Percentiles rank a stretch among this genome's conserved stretches.
These are phyloP conservation scores for Meteorus cinctellus DNA, from an alignment of 2,888 invertebrate genomes.

Conservation along the genomic window DNA sequence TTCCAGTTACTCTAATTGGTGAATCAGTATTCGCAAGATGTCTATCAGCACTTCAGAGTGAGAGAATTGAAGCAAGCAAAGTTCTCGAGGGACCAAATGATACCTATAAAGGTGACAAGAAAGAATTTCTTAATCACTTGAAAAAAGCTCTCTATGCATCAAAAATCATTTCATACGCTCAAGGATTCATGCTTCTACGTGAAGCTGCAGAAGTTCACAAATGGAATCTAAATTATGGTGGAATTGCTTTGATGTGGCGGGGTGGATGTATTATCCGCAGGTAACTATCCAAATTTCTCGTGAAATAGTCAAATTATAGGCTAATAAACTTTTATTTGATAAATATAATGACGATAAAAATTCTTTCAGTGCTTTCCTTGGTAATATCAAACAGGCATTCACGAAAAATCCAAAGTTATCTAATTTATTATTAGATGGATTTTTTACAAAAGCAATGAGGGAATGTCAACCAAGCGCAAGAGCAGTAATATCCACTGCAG, in stretches of 20 bases:
- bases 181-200: conserved; percentile 96
- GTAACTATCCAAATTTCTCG: conserved; percentile 68
- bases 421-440: conserved; percentile 93
- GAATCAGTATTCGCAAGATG: conserved; percentile 98
- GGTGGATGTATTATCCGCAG: conserved; percentile 99
- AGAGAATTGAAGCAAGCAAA: conserved; percentile 88
- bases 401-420: conserved; percentile 89
- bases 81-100: conserved; percentile 81
- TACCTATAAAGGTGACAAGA: conserved; percentile 82
- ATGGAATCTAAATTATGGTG: conserved; percentile 98
- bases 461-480: conserved; percentile 90
- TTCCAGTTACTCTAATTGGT: conserved; percentile 98
- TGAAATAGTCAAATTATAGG: too few species aligned
- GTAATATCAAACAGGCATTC: conserved; percentile 94
- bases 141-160: conserved; percentile 95
- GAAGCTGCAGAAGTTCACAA: conserved; percentile 93
- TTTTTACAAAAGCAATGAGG: conserved; percentile 90
- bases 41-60: conserved; percentile 92
- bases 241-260: conserved; percentile 99
- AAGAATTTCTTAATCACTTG: conserved; percentile 87
- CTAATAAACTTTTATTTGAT: not conserved
- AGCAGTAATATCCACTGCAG: conserved; percentile 83
- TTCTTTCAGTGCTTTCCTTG: conserved; percentile 83
- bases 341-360: too few species aligned
- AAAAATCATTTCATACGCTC: conserved; percentile 98